Percentiles rank a stretch among this genome's conserved stretches.
These are phyloP conservation scores for Ashinkailepas kermadecensis DNA, from an alignment of 2,888 invertebrate species.

Conservation along the genomic window DNA sequence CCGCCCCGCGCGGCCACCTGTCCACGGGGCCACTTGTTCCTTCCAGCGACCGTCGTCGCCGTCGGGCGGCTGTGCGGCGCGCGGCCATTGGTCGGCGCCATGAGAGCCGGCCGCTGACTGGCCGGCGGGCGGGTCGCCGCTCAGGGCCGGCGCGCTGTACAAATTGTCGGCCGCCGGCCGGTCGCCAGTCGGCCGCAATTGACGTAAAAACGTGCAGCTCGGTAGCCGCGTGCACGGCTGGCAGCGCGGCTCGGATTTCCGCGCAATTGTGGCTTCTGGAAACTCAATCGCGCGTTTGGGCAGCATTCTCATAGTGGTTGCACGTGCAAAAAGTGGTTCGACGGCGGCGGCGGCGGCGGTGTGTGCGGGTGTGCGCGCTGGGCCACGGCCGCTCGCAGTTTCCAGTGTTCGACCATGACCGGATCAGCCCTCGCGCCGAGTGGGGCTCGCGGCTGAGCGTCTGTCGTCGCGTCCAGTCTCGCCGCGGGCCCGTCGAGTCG, in stretches of 20 bases:
- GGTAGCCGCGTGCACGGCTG: background rate
- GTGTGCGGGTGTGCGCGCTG: background rate
- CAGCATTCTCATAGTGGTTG: slow-evolving; percentile 20
- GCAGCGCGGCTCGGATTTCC: slow-evolving; percentile 5
- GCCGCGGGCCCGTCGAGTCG: too few relatives aligned
- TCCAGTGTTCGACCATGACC: background rate
- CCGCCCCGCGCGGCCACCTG: background rate
- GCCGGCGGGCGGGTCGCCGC: background rate
- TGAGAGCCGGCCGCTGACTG: slow-evolving; percentile 5
- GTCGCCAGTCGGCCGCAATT: background rate
- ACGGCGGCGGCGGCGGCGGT: background rate
- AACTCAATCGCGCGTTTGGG: slow-evolving; percentile 2
- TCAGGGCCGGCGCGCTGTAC: background rate
- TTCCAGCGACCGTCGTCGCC: background rate
- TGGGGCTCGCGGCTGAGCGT: too few relatives aligned
- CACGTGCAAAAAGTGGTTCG: slow-evolving; percentile 15
- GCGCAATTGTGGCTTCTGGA: slow-evolving; percentile 20
- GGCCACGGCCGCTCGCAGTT: background rate
- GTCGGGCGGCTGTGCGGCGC: background rate
- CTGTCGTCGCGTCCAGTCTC: too few relatives aligned
- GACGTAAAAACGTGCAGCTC: background rate
- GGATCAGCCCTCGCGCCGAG: too few relatives aligned
- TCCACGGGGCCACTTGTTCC: slow-evolving; percentile 2
- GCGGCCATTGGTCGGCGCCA: background rate
- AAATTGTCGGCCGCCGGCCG: background rate